phyloP scores from a whole-genome alignment of 2,888 invertebrate genomes.

The Lordiphosa fenestrarum region DNA sequence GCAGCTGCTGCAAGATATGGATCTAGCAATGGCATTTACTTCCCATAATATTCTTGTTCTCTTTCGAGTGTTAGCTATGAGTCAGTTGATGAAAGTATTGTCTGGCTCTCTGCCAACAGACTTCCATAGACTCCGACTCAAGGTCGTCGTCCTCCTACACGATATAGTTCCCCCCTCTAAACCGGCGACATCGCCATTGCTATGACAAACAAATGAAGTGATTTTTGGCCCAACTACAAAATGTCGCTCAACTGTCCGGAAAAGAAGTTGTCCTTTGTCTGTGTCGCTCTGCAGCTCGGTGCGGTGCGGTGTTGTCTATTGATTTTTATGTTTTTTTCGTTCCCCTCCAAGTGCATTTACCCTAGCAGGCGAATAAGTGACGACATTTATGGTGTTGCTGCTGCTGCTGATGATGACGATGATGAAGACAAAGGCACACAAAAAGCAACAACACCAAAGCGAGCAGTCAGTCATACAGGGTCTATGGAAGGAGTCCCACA shows the following conservation, averaged over 20 bases:
- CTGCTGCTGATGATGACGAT: constrained; percentile 14
- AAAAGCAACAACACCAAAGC: constrained; percentile 3
- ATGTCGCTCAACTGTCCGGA: constrained; percentile 19
- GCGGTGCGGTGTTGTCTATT: constrained; percentile 42
- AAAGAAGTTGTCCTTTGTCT: constrained; percentile 28
- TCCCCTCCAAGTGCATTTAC: constrained; percentile 57
- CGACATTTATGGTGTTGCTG: constrained; percentile 36
- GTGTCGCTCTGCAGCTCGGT: constrained; percentile 1
- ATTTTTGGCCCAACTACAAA: constrained; percentile 25
- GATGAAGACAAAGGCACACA: constrained; percentile 23
- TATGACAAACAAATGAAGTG: constrained; percentile 2
- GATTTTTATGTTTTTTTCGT: constrained; percentile 41
- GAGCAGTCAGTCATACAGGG: constrained; percentile 2
- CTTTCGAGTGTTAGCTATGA: too few species aligned
- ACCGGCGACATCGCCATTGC: constrained; percentile 3
- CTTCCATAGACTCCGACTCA: constrained; percentile 20
- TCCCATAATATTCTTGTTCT: too few species aligned
- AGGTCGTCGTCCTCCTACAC: constrained; percentile 67
- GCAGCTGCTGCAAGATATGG: too few species aligned
- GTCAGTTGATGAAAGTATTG: too few species aligned
- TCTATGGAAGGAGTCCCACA: constrained; percentile 3
- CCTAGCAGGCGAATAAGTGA: constrained; percentile 31
- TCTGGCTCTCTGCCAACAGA: too few species aligned
- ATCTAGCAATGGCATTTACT: too few species aligned
- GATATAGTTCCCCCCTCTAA: neutral